Evolutionary conservation across 2,797 vertebrate species (phyloP), one percentile per base, ranked within the genome.

Genomic region (Tachyglossus aculeatus): DNA sequence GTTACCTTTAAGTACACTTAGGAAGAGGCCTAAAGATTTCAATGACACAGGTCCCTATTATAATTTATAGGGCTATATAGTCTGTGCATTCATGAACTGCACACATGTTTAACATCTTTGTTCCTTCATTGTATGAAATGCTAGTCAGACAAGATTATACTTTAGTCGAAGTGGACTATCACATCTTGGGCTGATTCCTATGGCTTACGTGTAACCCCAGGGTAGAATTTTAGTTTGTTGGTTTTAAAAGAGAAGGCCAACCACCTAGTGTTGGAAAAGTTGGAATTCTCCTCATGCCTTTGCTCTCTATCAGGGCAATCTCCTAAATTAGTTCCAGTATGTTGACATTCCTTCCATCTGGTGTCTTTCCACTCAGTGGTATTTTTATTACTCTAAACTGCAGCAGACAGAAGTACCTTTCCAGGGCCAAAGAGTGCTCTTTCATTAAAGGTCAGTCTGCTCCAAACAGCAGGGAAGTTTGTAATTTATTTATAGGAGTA

Each of bases 311-410:
- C 83, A 78, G 85, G 87, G 73, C 77, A 80, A 78, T 84, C 82
- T 88, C 78, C 84, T 88, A 88, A 88, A 88, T 89, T 82, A 90
- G 82, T 88, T 88, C 84, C 87, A 88, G 84, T 86, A 78, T 77
- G 81, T 86, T 87, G 85, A 90, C 85, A 81, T 88, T 87, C 83
- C 77, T 89, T 86, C 86, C 77, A 82, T 64, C 78, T 84, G 77
- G 77, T 86, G 83, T 84, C 90, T 90, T 86, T 88, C 83, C 79
- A 82, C 73, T 76, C 60, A 61, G 74, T 56, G 83, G 78, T 87
- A 82, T 86, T 89, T 88, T 91, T 87, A 88, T 86, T 80, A 86
- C 79, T 80, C 68, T 76, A 78, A 85, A 88, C 82, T 87, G 87
- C 87, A 79, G 34, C 80, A 88, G 78, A 87, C 79, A 88, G 77